These are phyloP conservation scores for Melanotus villosus DNA, from an alignment of 2,888 invertebrate genomes.

Conservation along the genomic window DNA sequence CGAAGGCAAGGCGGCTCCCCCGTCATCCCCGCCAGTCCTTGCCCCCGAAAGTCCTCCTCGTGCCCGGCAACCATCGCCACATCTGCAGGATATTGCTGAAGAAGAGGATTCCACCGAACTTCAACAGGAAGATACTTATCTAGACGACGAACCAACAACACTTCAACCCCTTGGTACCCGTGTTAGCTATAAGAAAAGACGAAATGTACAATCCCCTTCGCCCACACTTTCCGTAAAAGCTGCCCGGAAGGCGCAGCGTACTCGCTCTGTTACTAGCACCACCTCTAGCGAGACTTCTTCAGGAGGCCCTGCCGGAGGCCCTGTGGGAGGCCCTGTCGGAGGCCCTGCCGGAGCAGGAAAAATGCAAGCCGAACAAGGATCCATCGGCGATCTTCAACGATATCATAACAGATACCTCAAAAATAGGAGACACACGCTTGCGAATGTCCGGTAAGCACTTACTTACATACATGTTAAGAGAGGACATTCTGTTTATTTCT, in stretches of 20 bases:
- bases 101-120: slow-evolving; percentile 84
- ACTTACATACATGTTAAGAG: too few relatives aligned
- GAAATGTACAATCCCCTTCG: slow-evolving; percentile 73
- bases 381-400: slow-evolving; percentile 90
- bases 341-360: slow-evolving; percentile 70
- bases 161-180: slow-evolving; percentile 68
- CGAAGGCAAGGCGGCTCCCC: slow-evolving; percentile 65
- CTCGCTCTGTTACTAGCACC: slow-evolving; percentile 56
- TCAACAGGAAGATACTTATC: slow-evolving; percentile 70
- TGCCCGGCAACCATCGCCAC: slow-evolving; percentile 78
- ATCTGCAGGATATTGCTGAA: slow-evolving; percentile 85
- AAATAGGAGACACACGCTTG: slow-evolving; percentile 90
- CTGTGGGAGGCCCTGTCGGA: slow-evolving; percentile 61
- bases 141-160: slow-evolving; percentile 70
- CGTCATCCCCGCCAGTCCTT: slow-evolving; percentile 53
- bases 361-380: slow-evolving; percentile 95
- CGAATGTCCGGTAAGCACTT: slow-evolving; percentile 90
- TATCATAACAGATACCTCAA: slow-evolving; percentile 90
- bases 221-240: slow-evolving; percentile 59
- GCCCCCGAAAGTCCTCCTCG: slow-evolving; percentile 72
- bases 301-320: slow-evolving; percentile 64
- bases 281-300: slow-evolving; percentile 65
- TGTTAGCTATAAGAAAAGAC: slow-evolving; percentile 61
- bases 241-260: slow-evolving; percentile 15
- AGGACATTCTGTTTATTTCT: too few relatives aligned